A percentile compares a stretch with the other conserved stretches of the same genome.
phyloP scores from a whole-genome alignment of 2,888 invertebrate genomes.

The Antheraea assamensis region DNA sequence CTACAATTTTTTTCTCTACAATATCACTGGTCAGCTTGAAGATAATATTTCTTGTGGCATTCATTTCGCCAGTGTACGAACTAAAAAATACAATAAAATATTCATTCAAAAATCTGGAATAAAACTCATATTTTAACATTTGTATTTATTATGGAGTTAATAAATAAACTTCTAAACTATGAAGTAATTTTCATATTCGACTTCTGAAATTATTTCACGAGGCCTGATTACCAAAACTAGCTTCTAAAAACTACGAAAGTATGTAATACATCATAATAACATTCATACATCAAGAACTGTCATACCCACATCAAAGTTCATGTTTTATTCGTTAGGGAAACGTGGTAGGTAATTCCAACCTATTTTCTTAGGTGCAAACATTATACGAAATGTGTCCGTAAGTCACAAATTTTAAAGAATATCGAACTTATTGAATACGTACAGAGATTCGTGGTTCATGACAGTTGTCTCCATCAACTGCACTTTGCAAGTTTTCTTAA shows the following conservation, averaged over 20 bases:
- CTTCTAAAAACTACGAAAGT: constrained; percentile 3
- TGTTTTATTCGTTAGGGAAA: constrained; percentile 43
- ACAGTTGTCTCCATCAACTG: neutral
- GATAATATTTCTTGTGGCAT: too few species aligned
- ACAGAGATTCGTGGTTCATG: neutral
- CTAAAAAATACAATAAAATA: too few species aligned
- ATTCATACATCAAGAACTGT: constrained; percentile 50
- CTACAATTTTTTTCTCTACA: too few species aligned
- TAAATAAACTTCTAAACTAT: neutral
- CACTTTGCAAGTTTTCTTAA: neutral
- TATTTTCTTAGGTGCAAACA: neutral
- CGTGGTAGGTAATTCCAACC: constrained; percentile 11
- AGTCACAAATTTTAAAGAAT: neutral
- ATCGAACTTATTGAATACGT: neutral
- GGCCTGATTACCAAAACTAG: constrained; percentile 5
- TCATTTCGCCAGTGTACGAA: too few species aligned
- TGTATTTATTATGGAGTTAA: neutral
- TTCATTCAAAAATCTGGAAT: too few species aligned
- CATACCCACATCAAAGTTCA: constrained; percentile 60
- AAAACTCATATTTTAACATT: neutral
- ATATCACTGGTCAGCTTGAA: too few species aligned
- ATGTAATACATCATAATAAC: constrained; percentile 23
- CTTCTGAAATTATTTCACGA: neutral
- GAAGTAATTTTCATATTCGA: neutral
- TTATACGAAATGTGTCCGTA: neutral